phyloP scores from a whole-genome alignment of 1,140 invertebrate species.

The Calliphora vicina region DNA sequence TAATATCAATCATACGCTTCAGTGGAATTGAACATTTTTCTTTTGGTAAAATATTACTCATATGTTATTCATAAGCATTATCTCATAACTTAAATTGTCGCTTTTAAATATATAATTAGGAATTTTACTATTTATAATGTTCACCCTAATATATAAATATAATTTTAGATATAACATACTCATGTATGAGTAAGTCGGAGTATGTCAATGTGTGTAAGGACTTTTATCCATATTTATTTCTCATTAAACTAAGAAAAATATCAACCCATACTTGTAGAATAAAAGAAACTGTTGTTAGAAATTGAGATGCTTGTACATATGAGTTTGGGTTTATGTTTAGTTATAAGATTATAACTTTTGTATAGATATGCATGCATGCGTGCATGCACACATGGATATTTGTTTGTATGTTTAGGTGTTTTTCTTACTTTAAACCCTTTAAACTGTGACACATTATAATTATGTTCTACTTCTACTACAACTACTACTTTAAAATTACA shows the following conservation, averaged over 20 bases:
- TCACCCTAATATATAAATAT: too few species aligned
- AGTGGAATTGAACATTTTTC: too few species aligned
- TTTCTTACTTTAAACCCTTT: neutral
- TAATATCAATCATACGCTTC: too few species aligned
- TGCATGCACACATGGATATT: neutral
- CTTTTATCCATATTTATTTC: neutral
- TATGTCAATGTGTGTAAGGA: neutral
- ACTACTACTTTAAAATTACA: neutral
- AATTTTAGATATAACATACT: too few species aligned
- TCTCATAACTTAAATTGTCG: too few species aligned
- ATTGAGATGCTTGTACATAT: neutral
- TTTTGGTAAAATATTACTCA: too few species aligned
- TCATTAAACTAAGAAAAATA: neutral
- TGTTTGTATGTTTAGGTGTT: neutral
- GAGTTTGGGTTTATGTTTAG: neutral
- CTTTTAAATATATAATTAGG: too few species aligned
- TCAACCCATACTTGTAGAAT: neutral
- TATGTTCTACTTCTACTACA: neutral
- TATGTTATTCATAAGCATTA: too few species aligned
- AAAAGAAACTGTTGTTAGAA: neutral
- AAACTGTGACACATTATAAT: slow-evolving; percentile 14
- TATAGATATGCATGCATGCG: neutral
- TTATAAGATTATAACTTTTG: neutral
- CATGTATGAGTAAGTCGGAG: too few species aligned
- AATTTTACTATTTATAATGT: too few species aligned